These are phyloP conservation scores for Hoplostethus atlanticus DNA, from an alignment of 2,797 vertebrate species.

Conservation along the genomic window DNA sequence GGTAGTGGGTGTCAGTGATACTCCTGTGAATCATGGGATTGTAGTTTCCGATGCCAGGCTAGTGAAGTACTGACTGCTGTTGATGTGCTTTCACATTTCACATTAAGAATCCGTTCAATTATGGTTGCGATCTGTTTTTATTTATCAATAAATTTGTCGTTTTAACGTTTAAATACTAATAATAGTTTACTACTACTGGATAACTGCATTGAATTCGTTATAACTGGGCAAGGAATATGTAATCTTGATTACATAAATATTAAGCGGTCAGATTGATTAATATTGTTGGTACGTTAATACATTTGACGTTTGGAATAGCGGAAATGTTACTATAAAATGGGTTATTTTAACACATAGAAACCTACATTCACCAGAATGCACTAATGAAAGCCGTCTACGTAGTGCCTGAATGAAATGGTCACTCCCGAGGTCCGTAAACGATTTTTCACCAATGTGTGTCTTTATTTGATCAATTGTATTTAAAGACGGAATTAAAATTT, in stretches of 20 bases:
- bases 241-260: not conserved
- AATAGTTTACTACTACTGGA: too few species aligned
- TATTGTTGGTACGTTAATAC: too few species aligned
- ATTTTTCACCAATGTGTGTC: fast-evolving
- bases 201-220: too few species aligned
- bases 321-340: too few species aligned
- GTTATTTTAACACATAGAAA: not conserved
- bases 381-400: not conserved
- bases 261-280: too few species aligned
- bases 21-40: constrained; percentile 78
- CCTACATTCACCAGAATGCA: constrained; percentile 60
- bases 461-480: too few species aligned
- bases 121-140: too few species aligned
- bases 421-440: fast-evolving
- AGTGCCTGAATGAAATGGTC: constrained; percentile 58
- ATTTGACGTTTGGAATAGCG: too few species aligned
- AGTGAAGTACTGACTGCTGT: not conserved
- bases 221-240: not conserved
- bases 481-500: too few species aligned
- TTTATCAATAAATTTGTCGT: not conserved
- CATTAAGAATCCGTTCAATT: too few species aligned
- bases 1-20: constrained; percentile 13
- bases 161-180: not conserved
- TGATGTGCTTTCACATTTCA: not conserved
- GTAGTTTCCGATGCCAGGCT: constrained; percentile 69